Evolutionary conservation across 1,140 invertebrate species (phyloP).

Genomic region (Caerostris darwini): DNA sequence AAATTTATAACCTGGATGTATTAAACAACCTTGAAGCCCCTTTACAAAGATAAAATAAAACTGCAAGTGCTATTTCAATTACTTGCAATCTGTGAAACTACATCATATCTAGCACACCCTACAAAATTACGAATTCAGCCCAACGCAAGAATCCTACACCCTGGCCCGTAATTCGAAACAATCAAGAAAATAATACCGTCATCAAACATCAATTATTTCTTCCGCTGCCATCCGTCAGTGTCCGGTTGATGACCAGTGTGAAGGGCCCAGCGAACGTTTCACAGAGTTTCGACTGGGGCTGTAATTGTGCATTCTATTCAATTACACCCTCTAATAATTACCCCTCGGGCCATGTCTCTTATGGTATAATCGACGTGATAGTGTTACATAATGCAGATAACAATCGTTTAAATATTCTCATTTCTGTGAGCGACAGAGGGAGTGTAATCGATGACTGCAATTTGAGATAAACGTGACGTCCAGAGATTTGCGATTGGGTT

Average conservation of each 20-base stretch:
- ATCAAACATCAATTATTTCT: constrained; percentile 56
- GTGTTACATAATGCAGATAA: constrained; percentile 43
- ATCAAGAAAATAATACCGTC: constrained; percentile 40
- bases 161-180: background rate
- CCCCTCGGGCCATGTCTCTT: constrained; percentile 20
- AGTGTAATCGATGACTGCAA: background rate
- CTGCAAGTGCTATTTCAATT: no score
- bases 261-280: constrained; percentile 24
- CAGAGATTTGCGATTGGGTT: background rate
- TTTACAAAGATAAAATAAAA: no score
- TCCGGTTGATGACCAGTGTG: constrained; percentile 12
- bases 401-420: constrained; percentile 47
- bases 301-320: constrained; percentile 44
- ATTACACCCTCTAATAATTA: constrained; percentile 31
- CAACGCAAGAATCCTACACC: background rate
- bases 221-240: constrained; percentile 36
- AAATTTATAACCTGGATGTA: no score
- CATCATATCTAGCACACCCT: no score
- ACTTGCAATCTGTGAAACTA: background rate
- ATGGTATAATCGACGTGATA: constrained; percentile 54
- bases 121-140: background rate
- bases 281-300: constrained; percentile 20
- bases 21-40: no score
- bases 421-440: background rate
- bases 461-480: constrained; percentile 27